Percentiles rank a stretch among this genome's conserved stretches.
Conservation (phyloP, 2,888 invertebrate species). For the Deroplatys truncata region DNA sequence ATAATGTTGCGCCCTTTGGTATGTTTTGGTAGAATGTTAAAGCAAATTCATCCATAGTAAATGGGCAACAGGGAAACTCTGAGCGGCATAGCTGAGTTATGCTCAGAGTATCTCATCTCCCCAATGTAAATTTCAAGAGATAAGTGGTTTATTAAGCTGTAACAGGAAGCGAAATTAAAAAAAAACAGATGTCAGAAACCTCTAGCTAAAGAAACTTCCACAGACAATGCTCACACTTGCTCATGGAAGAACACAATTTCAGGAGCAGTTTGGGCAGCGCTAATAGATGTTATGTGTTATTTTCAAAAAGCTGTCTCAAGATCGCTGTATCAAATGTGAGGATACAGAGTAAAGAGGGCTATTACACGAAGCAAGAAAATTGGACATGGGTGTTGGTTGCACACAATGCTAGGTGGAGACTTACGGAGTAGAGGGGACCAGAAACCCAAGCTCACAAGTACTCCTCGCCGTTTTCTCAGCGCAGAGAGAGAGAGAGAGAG, state of each 20-base stretch:
- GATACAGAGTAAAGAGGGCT: background rate
- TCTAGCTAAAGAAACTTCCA: background rate
- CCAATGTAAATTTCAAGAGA: too few relatives aligned
- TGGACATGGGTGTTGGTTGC: constrained; percentile 17
- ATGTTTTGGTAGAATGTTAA: too few relatives aligned
- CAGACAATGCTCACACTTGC: background rate
- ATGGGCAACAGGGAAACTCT: too few relatives aligned
- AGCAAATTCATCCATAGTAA: too few relatives aligned
- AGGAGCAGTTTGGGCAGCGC: background rate
- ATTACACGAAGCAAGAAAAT: constrained; percentile 6
- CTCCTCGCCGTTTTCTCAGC: background rate
- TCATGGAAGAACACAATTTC: background rate
- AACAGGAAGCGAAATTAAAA: too few relatives aligned
- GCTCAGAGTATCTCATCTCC: too few relatives aligned
- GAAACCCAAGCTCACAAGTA: background rate
- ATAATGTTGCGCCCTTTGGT: too few relatives aligned
- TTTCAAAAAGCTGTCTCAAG: background rate
- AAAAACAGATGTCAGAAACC: too few relatives aligned
- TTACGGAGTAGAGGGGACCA: background rate
- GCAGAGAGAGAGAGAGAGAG: background rate
- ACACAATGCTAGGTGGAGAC: constrained; percentile 12
- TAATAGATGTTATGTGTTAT: background rate
- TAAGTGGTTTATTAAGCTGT: too few relatives aligned
- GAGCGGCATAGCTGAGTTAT: too few relatives aligned
- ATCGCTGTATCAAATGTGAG: background rate